These are phyloP conservation scores for Oligia strigilis DNA, from an alignment of 2,888 invertebrate species.

Conservation along the genomic window DNA sequence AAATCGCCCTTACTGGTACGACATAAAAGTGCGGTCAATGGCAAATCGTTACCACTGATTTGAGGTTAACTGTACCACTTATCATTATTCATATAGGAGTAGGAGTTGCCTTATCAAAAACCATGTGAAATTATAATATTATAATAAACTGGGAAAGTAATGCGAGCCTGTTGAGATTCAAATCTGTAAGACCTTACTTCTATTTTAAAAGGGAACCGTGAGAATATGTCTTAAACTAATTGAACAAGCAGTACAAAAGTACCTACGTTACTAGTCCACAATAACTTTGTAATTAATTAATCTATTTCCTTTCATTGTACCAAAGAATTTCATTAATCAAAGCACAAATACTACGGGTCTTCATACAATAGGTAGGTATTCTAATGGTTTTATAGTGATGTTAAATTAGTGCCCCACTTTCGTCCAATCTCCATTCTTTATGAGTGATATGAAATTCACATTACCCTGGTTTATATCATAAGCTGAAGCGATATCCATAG, in stretches of 20 bases:
- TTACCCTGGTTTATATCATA: slow-evolving; percentile 8
- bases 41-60: not conserved
- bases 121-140: not conserved
- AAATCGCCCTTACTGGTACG: not conserved
- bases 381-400: slow-evolving; percentile 47
- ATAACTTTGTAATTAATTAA: slow-evolving; percentile 30
- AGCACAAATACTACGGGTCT: slow-evolving; percentile 5
- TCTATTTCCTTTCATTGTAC: not conserved
- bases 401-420: slow-evolving; percentile 55
- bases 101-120: not conserved
- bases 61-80: not conserved
- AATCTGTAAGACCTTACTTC: not conserved
- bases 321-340: slow-evolving; percentile 38
- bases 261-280: not conserved
- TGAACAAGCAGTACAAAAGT: not conserved
- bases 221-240: slow-evolving; percentile 17
- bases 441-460: slow-evolving; percentile 56
- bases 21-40: not conserved
- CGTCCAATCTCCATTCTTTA: slow-evolving; percentile 45
- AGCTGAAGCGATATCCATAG: slow-evolving; percentile 40
- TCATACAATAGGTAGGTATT: slow-evolving; percentile 24
- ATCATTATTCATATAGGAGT: slow-evolving; percentile 2
- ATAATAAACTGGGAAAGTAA: not conserved
- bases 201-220: slow-evolving; percentile 7
- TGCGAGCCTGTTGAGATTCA: not conserved